These are phyloP conservation scores for Trachelus stipa DNA, from an alignment of 2,888 invertebrate species.

Conservation along the genomic window DNA sequence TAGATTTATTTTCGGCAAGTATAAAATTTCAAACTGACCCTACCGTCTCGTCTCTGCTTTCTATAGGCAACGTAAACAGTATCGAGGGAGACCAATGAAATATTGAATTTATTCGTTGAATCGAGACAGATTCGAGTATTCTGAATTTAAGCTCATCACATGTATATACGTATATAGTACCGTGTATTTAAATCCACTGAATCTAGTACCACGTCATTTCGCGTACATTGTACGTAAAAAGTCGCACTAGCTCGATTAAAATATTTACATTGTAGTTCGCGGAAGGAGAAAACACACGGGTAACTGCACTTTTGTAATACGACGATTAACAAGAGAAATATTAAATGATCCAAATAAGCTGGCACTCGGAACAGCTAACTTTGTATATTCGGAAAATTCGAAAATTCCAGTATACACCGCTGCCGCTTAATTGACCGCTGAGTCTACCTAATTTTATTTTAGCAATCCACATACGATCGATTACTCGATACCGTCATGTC, in stretches of 20 bases:
- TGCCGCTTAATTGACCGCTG: not conserved
- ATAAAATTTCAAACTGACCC: not conserved
- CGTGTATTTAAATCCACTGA: not conserved
- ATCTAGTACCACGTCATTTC: not conserved
- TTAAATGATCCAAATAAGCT: not conserved
- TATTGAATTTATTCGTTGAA: not conserved
- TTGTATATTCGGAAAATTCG: not conserved
- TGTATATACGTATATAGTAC: not conserved
- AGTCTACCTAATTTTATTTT: not conserved
- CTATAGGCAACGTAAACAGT: not conserved
- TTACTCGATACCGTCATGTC: too few species aligned
- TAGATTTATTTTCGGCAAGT: not conserved
- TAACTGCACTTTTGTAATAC: not conserved
- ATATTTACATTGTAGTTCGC: not conserved
- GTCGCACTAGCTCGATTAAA: not conserved
- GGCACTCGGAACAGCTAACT: not conserved
- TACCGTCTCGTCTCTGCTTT: not conserved
- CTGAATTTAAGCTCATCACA: not conserved
- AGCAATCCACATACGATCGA: too few species aligned
- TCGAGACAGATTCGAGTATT: not conserved
- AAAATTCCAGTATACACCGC: not conserved
- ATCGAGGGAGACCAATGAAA: not conserved
- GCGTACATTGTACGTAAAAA: not conserved
- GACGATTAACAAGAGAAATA: not conserved
- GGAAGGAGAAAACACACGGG: not conserved